Conservation (phyloP, 2,113 vertebrate species). For the Engraulis encrasicolus region DNA sequence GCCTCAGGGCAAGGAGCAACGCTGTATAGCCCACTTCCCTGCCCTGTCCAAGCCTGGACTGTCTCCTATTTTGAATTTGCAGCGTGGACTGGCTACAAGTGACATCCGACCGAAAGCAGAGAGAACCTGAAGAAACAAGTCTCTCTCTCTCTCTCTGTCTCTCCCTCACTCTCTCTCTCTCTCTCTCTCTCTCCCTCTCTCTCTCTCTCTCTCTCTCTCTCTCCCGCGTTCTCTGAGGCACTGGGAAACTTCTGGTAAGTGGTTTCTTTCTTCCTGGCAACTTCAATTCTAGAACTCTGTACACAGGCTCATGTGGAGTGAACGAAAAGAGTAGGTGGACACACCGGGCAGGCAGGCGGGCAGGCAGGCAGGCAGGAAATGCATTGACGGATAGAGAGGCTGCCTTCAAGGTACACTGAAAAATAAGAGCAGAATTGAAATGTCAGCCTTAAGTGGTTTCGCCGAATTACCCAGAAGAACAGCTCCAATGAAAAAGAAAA, state of each 20-base stretch:
- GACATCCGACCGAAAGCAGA: constrained; percentile 20
- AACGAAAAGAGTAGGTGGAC: neutral
- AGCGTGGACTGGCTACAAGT: neutral
- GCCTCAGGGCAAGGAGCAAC: neutral
- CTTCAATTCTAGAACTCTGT: neutral
- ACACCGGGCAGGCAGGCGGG: no score
- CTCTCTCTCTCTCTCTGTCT: constrained; percentile 17
- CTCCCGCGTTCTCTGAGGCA: constrained; percentile 17
- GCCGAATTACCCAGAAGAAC: neutral
- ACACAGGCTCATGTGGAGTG: neutral
- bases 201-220: constrained; percentile 25
- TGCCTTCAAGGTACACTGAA: neutral
- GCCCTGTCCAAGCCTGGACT: neutral
- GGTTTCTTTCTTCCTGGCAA: neutral
- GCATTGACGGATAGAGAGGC: neutral
- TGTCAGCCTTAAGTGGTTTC: neutral
- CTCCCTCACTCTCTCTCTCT: constrained; percentile 25
- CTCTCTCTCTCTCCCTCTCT: constrained; percentile 28
- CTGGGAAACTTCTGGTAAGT: neutral
- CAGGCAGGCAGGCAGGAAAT: neutral
- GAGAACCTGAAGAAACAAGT: constrained; percentile 43
- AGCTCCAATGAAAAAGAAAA: neutral
- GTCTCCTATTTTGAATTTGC: constrained; percentile 27
- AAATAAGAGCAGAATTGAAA: neutral
- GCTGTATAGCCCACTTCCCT: no score